phyloP scores from a whole-genome alignment of 2,888 invertebrate genomes.

The Ornithoptera alexandrae region DNA sequence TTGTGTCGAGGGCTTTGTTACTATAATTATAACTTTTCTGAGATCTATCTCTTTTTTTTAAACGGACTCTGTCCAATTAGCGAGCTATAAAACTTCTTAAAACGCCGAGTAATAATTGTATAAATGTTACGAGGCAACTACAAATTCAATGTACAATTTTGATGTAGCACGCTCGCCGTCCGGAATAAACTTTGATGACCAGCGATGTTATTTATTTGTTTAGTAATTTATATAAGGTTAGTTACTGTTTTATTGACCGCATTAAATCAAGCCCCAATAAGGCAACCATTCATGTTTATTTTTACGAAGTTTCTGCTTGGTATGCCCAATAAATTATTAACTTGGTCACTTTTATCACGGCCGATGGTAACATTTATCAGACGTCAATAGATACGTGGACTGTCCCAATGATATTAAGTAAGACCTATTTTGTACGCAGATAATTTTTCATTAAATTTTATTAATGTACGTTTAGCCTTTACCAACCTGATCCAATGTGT shows the following conservation, averaged over 20 bases:
- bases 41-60: not conserved
- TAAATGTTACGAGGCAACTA: slow-evolving; percentile 35
- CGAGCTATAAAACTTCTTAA: slow-evolving; percentile 20
- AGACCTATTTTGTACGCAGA: slow-evolving; percentile 17
- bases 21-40: not conserved
- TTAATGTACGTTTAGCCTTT: slow-evolving; percentile 30
- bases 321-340: slow-evolving; percentile 77
- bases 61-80: slow-evolving; percentile 20
- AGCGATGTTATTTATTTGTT: slow-evolving; percentile 78
- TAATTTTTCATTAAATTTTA: slow-evolving; percentile 18
- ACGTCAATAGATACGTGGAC: slow-evolving; percentile 58
- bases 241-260: slow-evolving; percentile 78
- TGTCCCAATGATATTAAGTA: slow-evolving; percentile 31
- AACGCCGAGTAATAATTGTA: slow-evolving; percentile 24
- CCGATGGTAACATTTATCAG: slow-evolving; percentile 66
- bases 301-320: slow-evolving; percentile 78
- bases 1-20: too few relatives aligned
- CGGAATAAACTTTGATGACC: slow-evolving; percentile 71
- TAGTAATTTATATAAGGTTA: slow-evolving; percentile 80
- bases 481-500: slow-evolving; percentile 26
- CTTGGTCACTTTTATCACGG: slow-evolving; percentile 79
- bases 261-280: slow-evolving; percentile 80
- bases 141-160: slow-evolving; percentile 36
- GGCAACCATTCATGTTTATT: slow-evolving; percentile 80
- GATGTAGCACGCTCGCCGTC: slow-evolving; percentile 36